phyloP scores from a whole-genome alignment of 1,140 invertebrate genomes.

The Helicoverpa zea region DNA sequence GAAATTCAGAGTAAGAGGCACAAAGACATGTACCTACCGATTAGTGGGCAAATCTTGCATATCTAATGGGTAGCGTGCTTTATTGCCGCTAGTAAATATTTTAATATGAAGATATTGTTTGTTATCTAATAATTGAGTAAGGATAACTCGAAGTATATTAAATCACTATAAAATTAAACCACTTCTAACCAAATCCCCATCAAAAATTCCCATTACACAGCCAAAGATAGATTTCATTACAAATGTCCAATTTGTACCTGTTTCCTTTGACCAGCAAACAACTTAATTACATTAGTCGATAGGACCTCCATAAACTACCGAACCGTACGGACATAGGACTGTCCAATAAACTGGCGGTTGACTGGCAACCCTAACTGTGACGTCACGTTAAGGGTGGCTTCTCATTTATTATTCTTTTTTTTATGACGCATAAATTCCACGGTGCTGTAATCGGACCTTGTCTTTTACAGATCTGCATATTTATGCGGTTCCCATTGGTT shows the following conservation, averaged over 20 bases:
- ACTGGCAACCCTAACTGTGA: slow-evolving; percentile 20
- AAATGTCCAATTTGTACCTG: no score
- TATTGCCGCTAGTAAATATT: no score
- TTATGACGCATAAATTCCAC: slow-evolving; percentile 50
- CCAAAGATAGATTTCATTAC: no score
- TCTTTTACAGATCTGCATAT: slow-evolving; percentile 44
- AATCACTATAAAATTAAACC: no score
- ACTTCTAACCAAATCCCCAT: no score
- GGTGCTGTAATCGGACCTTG: slow-evolving; percentile 45
- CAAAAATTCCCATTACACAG: no score
- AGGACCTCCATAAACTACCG: background rate
- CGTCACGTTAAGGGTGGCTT: slow-evolving; percentile 26
- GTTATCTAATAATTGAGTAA: no score
- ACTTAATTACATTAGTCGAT: slow-evolving; percentile 1
- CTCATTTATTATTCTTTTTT: slow-evolving; percentile 52
- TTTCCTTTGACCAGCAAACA: background rate
- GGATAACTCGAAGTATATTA: no score
- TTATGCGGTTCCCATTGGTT: slow-evolving; percentile 41
- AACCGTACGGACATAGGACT: slow-evolving; percentile 1
- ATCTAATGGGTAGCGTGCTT: background rate
- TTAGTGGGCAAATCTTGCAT: background rate
- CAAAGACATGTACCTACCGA: background rate
- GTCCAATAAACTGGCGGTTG: slow-evolving; percentile 3
- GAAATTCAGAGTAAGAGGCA: background rate
- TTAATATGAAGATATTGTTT: no score